A percentile compares a stretch with the other conserved stretches of the same genome.
Conservation (phyloP, 1,140 invertebrate species). For the Chlorops oryzae region DNA sequence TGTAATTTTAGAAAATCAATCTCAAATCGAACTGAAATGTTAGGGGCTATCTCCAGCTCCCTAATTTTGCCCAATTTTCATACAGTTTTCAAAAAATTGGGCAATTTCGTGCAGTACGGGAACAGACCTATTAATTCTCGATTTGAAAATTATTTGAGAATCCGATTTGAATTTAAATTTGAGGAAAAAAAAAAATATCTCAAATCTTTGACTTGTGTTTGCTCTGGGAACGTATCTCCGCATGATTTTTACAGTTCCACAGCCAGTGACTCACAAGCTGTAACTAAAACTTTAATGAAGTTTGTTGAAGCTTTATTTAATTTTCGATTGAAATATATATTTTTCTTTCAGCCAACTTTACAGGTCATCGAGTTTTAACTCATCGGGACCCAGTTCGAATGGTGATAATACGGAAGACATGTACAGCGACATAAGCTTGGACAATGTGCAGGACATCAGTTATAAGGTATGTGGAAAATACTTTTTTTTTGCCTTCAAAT, state of each 20-base stretch:
- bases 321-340: conserved; percentile 8
- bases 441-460: conserved; percentile 80
- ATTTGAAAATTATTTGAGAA: no score
- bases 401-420: conserved; percentile 86
- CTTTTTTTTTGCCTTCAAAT: not conserved
- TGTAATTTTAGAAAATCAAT: no score
- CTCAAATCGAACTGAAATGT: no score
- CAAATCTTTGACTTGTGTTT: not conserved
- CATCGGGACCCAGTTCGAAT: conserved; percentile 78
- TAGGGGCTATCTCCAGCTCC: no score
- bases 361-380: conserved; percentile 83
- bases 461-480: conserved; percentile 65
- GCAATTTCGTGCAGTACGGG: no score
- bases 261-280: no score
- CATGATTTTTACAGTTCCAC: no score
- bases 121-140: no score
- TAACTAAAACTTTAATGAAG: not conserved
- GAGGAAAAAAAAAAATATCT: no score
- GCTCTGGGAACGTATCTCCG: not conserved
- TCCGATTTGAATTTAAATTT: no score
- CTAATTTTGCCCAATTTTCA: no score
- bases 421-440: conserved; percentile 83
- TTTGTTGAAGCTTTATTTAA: not conserved
- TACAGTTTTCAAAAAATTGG: no score
- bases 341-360: conserved; percentile 67